phyloP scores from a whole-genome alignment of 92 coral and sea anemone genomes.

The Plumapathes pennacea region DNA sequence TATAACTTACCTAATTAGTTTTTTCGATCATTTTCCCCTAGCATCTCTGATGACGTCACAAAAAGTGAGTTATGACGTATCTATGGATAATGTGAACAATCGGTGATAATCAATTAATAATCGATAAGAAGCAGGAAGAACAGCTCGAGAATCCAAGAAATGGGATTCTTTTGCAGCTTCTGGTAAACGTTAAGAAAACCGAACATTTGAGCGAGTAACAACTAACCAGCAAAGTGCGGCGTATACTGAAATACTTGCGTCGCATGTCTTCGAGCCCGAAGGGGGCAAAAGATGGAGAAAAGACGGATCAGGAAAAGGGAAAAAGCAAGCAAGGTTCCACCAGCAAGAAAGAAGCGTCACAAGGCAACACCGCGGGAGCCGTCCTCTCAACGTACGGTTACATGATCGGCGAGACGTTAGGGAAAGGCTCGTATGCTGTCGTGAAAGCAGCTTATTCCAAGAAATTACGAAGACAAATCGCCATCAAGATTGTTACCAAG shows the following conservation, averaged over 20 bases:
- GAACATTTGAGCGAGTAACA: slow-evolving; percentile 1
- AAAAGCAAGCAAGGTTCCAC: slow-evolving; percentile 6
- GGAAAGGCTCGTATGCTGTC: slow-evolving; percentile 96
- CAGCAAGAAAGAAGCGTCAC: slow-evolving; percentile 21
- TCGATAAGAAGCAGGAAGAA: no score
- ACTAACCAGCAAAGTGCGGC: slow-evolving; percentile 85
- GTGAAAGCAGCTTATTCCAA: slow-evolving; percentile 94
- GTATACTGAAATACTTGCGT: slow-evolving; percentile 75
- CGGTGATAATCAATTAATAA: no score
- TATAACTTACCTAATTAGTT: no score
- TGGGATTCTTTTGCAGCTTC: no score
- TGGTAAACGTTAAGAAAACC: not conserved
- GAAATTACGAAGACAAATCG: slow-evolving; percentile 85
- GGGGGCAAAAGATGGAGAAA: slow-evolving; percentile 22
- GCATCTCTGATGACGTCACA: no score
- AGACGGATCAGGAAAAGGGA: slow-evolving; percentile 26
- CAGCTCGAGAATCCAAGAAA: no score
- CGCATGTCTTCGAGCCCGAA: slow-evolving; percentile 95
- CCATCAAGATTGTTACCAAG: slow-evolving; percentile 88
- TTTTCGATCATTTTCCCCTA: no score
- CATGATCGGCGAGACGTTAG: slow-evolving; percentile 90
- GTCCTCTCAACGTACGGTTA: slow-evolving; percentile 93
- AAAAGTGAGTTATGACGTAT: no score
- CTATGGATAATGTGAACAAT: no score
- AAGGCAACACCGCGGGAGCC: slow-evolving; percentile 60